Evolutionary conservation across 2,888 invertebrate genomes (phyloP).

Genomic region (Pogonocherus hispidulus): DNA sequence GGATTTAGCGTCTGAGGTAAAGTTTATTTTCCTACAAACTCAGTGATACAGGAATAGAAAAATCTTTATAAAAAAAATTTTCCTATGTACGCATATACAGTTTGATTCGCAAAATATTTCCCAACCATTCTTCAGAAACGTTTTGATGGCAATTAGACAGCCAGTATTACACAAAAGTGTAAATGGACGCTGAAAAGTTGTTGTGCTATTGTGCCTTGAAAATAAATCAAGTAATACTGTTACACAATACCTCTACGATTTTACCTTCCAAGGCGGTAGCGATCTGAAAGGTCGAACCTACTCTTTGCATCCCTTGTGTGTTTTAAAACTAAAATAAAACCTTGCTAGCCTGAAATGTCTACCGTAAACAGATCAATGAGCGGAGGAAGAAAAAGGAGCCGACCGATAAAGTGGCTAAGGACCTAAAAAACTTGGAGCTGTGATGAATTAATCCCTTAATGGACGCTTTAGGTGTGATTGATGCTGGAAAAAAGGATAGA

Average conservation of each 20-base stretch:
- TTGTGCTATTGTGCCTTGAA: too few species aligned
- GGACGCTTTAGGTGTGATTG: constrained; percentile 27
- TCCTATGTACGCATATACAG: too few species aligned
- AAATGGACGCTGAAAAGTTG: too few species aligned
- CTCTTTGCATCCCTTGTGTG: constrained; percentile 31
- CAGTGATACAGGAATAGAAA: too few species aligned
- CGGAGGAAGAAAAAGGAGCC: constrained; percentile 21
- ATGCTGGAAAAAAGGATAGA: constrained; percentile 17
- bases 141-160: too few species aligned
- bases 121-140: too few species aligned
- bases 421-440: constrained; percentile 15
- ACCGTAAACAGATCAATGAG: constrained; percentile 36
- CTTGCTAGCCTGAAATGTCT: constrained; percentile 38
- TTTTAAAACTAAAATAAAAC: constrained; percentile 37
- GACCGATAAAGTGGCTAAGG: constrained; percentile 16
- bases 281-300: constrained; percentile 5
- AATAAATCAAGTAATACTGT: constrained; percentile 11
- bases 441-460: constrained; percentile 37
- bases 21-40: too few species aligned
- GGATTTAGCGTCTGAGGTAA: too few species aligned
- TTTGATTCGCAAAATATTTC: too few species aligned
- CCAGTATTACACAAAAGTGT: too few species aligned
- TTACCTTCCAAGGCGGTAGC: constrained; percentile 4
- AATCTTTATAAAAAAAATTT: too few species aligned
- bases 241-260: neutral